Percentiles rank a stretch among this genome's conserved stretches.
Evolutionary conservation across 2,888 invertebrate species (phyloP).

Genomic region (Junonia oenone): DNA sequence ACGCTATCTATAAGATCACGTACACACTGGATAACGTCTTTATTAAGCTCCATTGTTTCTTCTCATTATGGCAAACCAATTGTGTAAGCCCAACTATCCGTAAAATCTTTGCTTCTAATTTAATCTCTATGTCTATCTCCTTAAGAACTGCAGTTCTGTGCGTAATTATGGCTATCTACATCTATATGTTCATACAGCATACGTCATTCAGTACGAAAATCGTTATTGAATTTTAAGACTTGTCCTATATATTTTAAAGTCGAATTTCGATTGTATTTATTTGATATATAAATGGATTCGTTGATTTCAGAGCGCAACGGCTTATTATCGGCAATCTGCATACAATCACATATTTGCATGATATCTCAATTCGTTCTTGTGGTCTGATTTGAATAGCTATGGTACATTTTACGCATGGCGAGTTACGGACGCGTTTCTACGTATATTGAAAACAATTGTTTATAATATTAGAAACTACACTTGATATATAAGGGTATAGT

Average conservation of each 20-base stretch:
- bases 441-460: slow-evolving; percentile 18
- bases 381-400: slow-evolving; percentile 52
- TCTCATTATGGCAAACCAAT: slow-evolving; percentile 72
- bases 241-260: slow-evolving; percentile 12
- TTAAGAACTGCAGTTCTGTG: slow-evolving; percentile 11
- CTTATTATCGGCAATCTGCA: slow-evolving; percentile 74
- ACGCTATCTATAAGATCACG: slow-evolving; percentile 19
- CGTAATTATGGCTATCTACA: not conserved
- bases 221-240: slow-evolving; percentile 2
- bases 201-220: slow-evolving; percentile 1
- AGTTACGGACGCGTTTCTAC: slow-evolving; percentile 28
- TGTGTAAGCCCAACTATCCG: slow-evolving; percentile 37
- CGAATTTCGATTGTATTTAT: slow-evolving; percentile 10
- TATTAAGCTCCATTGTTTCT: slow-evolving; percentile 70
- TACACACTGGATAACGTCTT: slow-evolving; percentile 55
- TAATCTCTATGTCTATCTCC: slow-evolving; percentile 9
- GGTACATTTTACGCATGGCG: slow-evolving; percentile 47
- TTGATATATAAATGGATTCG: slow-evolving; percentile 29
- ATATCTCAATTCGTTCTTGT: slow-evolving; percentile 74
- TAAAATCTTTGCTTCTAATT: slow-evolving; percentile 9
- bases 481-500: slow-evolving; percentile 2
- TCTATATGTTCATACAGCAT: slow-evolving; percentile 3
- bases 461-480: slow-evolving; percentile 13
- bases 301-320: slow-evolving; percentile 52
- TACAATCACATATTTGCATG: slow-evolving; percentile 77